Conservation (phyloP, 35 echinoderm and acorn worm species). For the Heliocidaris tuberculata region DNA sequence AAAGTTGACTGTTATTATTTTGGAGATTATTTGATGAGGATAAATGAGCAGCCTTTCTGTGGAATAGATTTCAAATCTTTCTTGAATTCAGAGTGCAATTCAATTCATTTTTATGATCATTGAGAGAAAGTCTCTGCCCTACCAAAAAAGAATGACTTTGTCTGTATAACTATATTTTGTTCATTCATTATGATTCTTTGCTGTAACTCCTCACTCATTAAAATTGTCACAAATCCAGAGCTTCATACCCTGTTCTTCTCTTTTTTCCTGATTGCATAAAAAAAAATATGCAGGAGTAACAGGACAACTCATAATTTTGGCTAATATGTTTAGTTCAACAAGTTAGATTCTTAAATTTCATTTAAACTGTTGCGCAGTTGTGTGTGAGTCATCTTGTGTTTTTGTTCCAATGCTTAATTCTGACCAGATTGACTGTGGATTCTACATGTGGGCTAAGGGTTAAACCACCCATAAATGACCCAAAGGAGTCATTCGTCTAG, state of each 20-base stretch:
- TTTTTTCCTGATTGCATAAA: too few species aligned
- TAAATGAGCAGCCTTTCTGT: background rate
- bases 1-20: background rate
- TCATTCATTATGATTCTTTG: too few species aligned
- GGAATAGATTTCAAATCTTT: background rate
- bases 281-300: too few species aligned
- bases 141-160: too few species aligned
- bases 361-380: too few species aligned
- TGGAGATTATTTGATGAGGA: background rate
- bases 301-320: too few species aligned
- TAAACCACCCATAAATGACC: background rate
- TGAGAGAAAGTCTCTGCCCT: background rate
- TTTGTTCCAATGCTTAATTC: background rate
- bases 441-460: background rate
- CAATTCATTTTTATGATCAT: background rate
- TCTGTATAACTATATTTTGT: background rate
- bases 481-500: background rate
- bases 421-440: background rate
- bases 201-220: background rate
- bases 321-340: too few species aligned
- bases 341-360: too few species aligned
- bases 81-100: background rate
- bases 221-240: too few species aligned
- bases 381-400: background rate
- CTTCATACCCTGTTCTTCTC: background rate